Percentiles rank a stretch among this genome's conserved stretches.
phyloP scores from a whole-genome alignment of 2,113 vertebrate genomes.

The Prolemur simus region DNA sequence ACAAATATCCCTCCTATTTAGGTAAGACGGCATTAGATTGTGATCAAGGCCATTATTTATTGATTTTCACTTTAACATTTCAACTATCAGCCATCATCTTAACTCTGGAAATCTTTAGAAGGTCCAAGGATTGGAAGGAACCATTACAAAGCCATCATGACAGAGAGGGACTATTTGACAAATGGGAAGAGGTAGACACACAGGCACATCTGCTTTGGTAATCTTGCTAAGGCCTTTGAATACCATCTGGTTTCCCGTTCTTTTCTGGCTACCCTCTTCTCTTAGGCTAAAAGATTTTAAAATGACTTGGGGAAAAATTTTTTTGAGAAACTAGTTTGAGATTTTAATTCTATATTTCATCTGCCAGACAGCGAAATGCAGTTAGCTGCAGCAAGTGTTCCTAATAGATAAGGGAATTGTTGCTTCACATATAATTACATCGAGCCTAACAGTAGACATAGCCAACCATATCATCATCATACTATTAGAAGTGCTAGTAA shows the following conservation, averaged over 20 bases:
- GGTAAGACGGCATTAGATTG: neutral
- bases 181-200: neutral
- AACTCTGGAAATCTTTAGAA: neutral
- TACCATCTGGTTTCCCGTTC: neutral
- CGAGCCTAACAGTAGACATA: constrained; percentile 74
- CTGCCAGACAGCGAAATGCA: constrained; percentile 78
- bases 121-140: neutral
- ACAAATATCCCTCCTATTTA: neutral
- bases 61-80: neutral
- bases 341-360: constrained; percentile 79
- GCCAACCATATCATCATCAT: neutral
- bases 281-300: constrained; percentile 43
- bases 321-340: constrained; percentile 66
- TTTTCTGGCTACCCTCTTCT: constrained; percentile 33
- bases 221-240: constrained; percentile 26
- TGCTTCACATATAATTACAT: constrained; percentile 82
- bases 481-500: neutral
- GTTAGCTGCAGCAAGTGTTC: constrained; percentile 86
- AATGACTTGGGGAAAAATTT: neutral
- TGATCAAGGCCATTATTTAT: neutral
- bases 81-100: neutral
- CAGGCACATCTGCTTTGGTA: neutral
- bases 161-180: neutral
- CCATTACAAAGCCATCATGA: neutral
- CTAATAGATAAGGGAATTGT: constrained; percentile 87